Percentiles rank a stretch among this genome's conserved stretches.
Conservation (phyloP, 1,140 invertebrate genomes). For the Diabrotica virgifera region DNA sequence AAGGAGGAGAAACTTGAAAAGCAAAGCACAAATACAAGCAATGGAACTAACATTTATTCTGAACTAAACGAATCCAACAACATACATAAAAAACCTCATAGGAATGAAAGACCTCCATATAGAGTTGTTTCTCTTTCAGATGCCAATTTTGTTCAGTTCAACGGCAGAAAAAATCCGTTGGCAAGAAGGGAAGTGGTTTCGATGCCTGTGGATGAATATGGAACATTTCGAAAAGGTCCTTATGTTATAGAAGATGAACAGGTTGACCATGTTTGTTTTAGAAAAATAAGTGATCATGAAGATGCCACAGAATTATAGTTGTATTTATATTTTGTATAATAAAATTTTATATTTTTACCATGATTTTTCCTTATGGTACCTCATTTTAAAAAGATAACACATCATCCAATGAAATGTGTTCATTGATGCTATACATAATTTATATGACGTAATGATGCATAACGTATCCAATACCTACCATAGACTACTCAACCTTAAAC, state of each 20-base stretch:
- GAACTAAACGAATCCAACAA: slow-evolving; percentile 25
- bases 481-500: no score
- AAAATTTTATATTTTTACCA: slow-evolving; percentile 17
- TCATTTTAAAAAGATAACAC: not conserved
- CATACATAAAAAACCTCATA: slow-evolving; percentile 4
- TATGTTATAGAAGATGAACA: slow-evolving; percentile 41
- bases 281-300: slow-evolving; percentile 37
- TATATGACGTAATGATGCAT: no score
- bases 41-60: slow-evolving; percentile 21
- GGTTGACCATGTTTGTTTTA: slow-evolving; percentile 44
- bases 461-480: no score
- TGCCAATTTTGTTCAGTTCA: not conserved
- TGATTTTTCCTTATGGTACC: not conserved
- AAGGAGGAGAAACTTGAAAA: slow-evolving; percentile 23
- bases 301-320: slow-evolving; percentile 42
- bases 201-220: slow-evolving; percentile 27
- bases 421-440: no score
- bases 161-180: not conserved
- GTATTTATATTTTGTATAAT: slow-evolving; percentile 14
- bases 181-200: not conserved
- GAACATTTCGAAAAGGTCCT: slow-evolving; percentile 44
- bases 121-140: slow-evolving; percentile 28
- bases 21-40: slow-evolving; percentile 26
- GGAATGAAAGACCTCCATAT: slow-evolving; percentile 13
- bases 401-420: no score